A percentile compares a stretch with the other conserved stretches of the same genome.
Conservation (phyloP, 2,797 vertebrate species). For the Chanos chanos region DNA sequence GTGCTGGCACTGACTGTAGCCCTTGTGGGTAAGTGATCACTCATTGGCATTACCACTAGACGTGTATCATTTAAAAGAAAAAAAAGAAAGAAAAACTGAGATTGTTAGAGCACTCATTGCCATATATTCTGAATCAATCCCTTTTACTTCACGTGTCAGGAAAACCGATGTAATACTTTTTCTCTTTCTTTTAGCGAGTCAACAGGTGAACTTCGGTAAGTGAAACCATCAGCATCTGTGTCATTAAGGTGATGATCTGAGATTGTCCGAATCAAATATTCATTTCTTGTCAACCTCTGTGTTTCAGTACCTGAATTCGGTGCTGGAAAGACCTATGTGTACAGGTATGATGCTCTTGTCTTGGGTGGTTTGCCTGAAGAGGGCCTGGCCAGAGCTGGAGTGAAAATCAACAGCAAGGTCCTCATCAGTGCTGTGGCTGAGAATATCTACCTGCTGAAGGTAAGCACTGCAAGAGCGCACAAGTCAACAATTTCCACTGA, state of each 20-base stretch:
- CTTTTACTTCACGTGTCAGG: too few relatives aligned
- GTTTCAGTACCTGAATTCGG: conserved; percentile 67
- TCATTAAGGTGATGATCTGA: not conserved
- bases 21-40: too few relatives aligned
- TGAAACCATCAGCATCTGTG: not conserved
- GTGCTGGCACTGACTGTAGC: conserved; percentile 60
- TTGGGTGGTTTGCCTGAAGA: conserved; percentile 70
- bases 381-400: conserved; percentile 70
- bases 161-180: conserved; percentile 11
- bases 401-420: conserved; percentile 76
- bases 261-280: too few relatives aligned
- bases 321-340: conserved; percentile 61
- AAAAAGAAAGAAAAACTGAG: not conserved
- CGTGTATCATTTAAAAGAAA: too few relatives aligned
- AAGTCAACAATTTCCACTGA: too few relatives aligned
- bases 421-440: conserved; percentile 61
- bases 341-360: conserved; percentile 71
- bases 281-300: not conserved
- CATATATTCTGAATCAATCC: too few relatives aligned
- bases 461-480: too few relatives aligned
- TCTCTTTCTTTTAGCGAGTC: conserved; percentile 52
- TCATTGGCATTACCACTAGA: too few relatives aligned
- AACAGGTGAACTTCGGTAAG: conserved; percentile 60
- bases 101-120: too few relatives aligned
- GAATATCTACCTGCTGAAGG: conserved; percentile 69